These are phyloP conservation scores for Betta splendens DNA, from an alignment of 2,797 vertebrate species.

Conservation along the genomic window DNA sequence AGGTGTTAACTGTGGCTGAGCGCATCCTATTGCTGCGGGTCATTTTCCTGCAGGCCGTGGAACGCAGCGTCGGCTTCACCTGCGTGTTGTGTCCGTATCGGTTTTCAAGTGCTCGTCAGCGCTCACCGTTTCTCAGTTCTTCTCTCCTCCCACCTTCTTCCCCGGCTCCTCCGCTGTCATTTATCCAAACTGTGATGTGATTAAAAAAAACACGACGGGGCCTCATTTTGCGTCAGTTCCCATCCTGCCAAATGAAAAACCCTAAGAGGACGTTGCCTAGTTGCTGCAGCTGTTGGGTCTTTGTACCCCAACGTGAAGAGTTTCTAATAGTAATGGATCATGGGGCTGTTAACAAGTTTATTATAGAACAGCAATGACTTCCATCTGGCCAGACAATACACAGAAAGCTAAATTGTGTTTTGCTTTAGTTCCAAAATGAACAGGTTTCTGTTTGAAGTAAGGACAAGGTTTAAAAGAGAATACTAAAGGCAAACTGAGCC, in stretches of 20 bases:
- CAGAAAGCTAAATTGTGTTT: too few relatives aligned
- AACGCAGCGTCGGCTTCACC: background rate
- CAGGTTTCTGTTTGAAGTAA: background rate
- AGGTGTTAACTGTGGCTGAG: constrained; percentile 39
- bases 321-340: too few relatives aligned
- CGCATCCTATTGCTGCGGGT: constrained; percentile 32
- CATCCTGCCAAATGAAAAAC: constrained; percentile 18
- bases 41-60: constrained; percentile 40
- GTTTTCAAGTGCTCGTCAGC: constrained; percentile 12
- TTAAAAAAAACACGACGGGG: constrained; percentile 9
- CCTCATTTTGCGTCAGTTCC: constrained; percentile 28
- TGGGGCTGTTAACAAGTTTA: too few relatives aligned
- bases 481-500: background rate
- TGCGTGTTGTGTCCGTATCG: constrained; percentile 7
- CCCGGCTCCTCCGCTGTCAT: constrained; percentile 13
- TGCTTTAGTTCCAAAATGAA: too few relatives aligned
- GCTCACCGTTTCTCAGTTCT: background rate
- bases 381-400: too few relatives aligned
- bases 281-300: constrained; percentile 18
- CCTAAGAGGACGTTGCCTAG: constrained; percentile 4
- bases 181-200: constrained; percentile 1
- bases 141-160: constrained; percentile 8
- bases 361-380: too few relatives aligned
- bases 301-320: constrained; percentile 16
- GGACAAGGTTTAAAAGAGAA: background rate